phyloP scores from a whole-genome alignment of 2,113 vertebrate species.

The Otis tarda region DNA sequence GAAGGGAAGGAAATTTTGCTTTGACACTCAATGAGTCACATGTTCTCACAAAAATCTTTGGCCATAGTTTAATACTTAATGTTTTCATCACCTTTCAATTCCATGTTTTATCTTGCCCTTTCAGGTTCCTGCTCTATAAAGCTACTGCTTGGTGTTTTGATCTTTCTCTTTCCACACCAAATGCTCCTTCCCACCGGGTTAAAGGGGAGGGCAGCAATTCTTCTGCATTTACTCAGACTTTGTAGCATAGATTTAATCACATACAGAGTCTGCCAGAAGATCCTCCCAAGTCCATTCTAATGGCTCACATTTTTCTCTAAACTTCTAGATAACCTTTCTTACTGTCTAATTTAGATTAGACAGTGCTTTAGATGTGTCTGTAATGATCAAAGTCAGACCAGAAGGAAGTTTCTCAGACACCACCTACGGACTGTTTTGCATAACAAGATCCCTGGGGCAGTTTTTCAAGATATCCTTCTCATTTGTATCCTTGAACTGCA shows the following conservation, averaged over 20 bases:
- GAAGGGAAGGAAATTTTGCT: not conserved
- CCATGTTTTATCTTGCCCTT: constrained; percentile 6
- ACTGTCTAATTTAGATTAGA: not conserved
- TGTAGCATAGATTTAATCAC: not conserved
- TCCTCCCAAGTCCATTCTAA: not conserved
- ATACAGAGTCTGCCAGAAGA: not conserved
- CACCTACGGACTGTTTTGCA: not conserved
- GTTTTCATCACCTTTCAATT: constrained; percentile 29
- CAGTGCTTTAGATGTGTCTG: not conserved
- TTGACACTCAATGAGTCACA: not conserved
- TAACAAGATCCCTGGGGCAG: not conserved
- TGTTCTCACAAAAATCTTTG: not conserved
- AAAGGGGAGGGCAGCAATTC: not conserved
- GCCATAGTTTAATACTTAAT: not conserved
- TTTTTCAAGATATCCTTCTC: not conserved
- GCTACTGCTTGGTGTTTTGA: constrained; percentile 10
- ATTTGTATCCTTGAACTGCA: not conserved
- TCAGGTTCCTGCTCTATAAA: not conserved
- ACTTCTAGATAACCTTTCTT: not conserved
- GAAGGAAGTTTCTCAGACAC: not conserved
- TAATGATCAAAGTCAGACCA: not conserved
- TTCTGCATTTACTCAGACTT: not conserved
- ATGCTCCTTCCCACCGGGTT: not conserved
- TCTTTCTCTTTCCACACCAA: constrained; percentile 26
- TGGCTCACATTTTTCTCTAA: not conserved